These are phyloP conservation scores for Leptopilina clavipes DNA, from an alignment of 1,140 invertebrate genomes.

Conservation along the genomic window DNA sequence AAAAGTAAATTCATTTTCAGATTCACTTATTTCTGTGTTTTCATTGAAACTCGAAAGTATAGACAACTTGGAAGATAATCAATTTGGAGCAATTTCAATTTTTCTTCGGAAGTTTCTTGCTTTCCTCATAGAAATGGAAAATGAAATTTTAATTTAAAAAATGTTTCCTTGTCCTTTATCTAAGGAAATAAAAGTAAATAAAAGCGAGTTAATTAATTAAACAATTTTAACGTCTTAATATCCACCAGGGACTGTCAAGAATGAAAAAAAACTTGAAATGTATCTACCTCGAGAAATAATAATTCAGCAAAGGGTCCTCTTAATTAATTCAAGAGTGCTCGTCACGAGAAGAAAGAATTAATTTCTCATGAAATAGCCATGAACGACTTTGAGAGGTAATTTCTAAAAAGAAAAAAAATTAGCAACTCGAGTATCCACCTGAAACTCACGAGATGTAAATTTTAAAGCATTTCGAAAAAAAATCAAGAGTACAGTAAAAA, in stretches of 20 bases:
- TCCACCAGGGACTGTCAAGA: background rate
- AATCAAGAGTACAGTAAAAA: background rate
- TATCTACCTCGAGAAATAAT: background rate
- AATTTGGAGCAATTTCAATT: too few relatives aligned
- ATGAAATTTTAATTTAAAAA: too few relatives aligned
- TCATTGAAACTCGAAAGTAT: too few relatives aligned
- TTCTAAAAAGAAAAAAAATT: background rate
- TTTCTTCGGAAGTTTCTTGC: too few relatives aligned
- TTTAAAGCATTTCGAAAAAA: background rate
- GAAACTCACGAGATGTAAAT: background rate
- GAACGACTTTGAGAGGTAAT: background rate
- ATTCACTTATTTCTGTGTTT: too few relatives aligned
- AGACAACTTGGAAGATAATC: too few relatives aligned
- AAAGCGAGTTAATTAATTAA: too few relatives aligned
- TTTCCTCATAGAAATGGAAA: too few relatives aligned
- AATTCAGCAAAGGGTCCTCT: background rate
- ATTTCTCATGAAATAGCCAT: background rate
- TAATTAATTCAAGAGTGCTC: background rate
- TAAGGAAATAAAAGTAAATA: too few relatives aligned
- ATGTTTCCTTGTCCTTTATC: too few relatives aligned
- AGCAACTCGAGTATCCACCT: background rate
- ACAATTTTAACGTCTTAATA: too few relatives aligned
- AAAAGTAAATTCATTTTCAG: too few relatives aligned
- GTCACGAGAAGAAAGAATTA: background rate
- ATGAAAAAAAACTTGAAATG: background rate